These are phyloP conservation scores for Iguana delicatissima DNA, from an alignment of 2,797 vertebrate genomes.

Conservation along the genomic window DNA sequence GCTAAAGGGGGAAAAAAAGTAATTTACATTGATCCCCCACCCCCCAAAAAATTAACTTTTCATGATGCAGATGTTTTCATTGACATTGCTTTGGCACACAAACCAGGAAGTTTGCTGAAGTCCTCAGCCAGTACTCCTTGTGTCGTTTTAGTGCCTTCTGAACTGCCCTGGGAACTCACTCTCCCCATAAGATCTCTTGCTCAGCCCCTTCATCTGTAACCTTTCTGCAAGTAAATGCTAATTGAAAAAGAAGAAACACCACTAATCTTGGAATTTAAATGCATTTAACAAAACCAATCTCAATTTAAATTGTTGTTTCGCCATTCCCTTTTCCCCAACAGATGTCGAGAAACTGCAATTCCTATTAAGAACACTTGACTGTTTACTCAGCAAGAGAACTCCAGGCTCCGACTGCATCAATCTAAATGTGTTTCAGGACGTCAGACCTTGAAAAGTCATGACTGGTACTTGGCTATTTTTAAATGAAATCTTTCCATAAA, in stretches of 20 bases:
- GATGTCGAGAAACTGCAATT: constrained; percentile 87
- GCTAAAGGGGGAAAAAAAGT: constrained; percentile 9
- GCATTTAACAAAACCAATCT: constrained; percentile 91
- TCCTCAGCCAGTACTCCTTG: constrained; percentile 62
- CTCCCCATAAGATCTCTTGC: constrained; percentile 71
- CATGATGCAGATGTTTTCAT: constrained; percentile 58
- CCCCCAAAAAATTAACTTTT: constrained; percentile 60
- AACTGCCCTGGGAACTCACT: constrained; percentile 75
- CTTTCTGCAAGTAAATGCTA: constrained; percentile 88
- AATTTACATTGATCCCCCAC: constrained; percentile 25
- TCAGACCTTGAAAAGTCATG: constrained; percentile 83
- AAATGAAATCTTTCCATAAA: constrained; percentile 85
- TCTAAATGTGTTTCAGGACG: constrained; percentile 84
- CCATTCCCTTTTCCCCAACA: constrained; percentile 87
- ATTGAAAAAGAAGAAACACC: constrained; percentile 90
- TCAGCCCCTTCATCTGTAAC: constrained; percentile 86
- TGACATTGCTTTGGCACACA: constrained; percentile 46
- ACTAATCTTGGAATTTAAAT: constrained; percentile 92
- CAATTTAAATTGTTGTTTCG: constrained; percentile 86
- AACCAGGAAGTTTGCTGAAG: constrained; percentile 66
- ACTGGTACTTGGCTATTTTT: constrained; percentile 82
- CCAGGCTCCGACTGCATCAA: constrained; percentile 82
- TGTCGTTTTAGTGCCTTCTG: constrained; percentile 69
- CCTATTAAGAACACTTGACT: constrained; percentile 89
- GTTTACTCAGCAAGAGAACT: constrained; percentile 86